Evolutionary conservation across 2,888 invertebrate species (phyloP), one percentile per base, ranked within the genome.

Genomic region (Drosophila hamatofila): DNA sequence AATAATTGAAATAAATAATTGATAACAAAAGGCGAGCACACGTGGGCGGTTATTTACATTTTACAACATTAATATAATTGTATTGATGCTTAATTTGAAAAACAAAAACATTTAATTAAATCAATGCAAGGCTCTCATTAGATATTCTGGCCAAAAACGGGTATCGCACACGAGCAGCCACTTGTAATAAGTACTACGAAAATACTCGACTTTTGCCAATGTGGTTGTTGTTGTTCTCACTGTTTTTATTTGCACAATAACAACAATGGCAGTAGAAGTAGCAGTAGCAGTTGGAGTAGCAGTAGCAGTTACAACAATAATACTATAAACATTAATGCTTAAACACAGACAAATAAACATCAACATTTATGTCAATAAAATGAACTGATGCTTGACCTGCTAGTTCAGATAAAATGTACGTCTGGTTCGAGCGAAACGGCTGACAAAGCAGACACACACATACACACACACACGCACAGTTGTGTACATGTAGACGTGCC

Each of bases 291-390:
- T 11, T 30, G 6, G 30, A 46, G 51, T 25, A 48, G 55, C 25
- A 44, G 42, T 30, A 55, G 46, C 58, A 42, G 9, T 42, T 48
- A 51, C 66, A 72, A 68, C 69, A 83, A 78, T 69, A 78, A 74
- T 71, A 81, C 65, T 70, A 80, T 81, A 74, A 85, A 80, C 83
- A 80, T 78, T 83, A 85, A 83, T 78, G 81, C 75, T 84, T 78
- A 72, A 84, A 72, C 76, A 78, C 78, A 81, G 81, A 80, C 83
- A 81, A 85, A 85, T 85, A 84, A 85, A 85, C 85, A 85, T 84
- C 83, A 84, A 85, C 83, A 81, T 85, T 85, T 81, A 83, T 84
- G 86, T 85, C 86, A 84, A 84, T 84, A 78, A 81, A 83, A 85
- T 85, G 81, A 84, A 85, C 86, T 85, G 83, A 84, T 80, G 83